Base-by-base conservation (phyloP, 1,140 invertebrate genomes). In the Eupeodes corollae region DNA sequence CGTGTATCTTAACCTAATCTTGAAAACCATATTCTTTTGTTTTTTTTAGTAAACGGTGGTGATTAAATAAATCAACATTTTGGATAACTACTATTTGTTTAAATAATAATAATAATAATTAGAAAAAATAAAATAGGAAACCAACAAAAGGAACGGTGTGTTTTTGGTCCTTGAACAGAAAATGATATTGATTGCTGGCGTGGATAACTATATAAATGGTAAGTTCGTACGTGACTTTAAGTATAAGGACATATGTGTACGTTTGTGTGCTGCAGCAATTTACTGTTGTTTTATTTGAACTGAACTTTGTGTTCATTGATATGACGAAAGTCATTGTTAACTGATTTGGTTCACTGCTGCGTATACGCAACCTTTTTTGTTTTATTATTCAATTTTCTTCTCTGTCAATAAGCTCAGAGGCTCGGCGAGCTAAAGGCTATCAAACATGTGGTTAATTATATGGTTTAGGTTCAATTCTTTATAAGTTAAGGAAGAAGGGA, bases 151-250 rank as follows among this genome's bases (percentile, higher is more conserved):
- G 8, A 26, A 26, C 21, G 21, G 21, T 26, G 2, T 49, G 33
- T 45, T 45, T 41, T 35, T 34, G 18, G 34, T 37, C 41, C 33
- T 42, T 48, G 15, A 41, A 41, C 39, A 19, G 5, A 63, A 66
- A 41, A 66, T 66, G 63, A 66, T 66, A 59, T 62, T 66, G 34
- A 63, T 57, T 48, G 65, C 63, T 52, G 60, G 63, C 50, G 57
- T 66, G 54, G 63, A 65, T 54, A 65, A 50, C 50, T 63, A 59
- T 53, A 56, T 63, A 43, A 56, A 65, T 50, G 63, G 63, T 66
- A 56, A 41, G 63, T 62, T 43, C 16, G 45, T 44, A 52, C 53
- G n/a, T 8, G 18, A 44, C 14, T 30, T 30, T 15, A 15, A 30
- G 32, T 19, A 15, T 30, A 19, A 21, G 1, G 12, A 21, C 15